A percentile compares a stretch with the other conserved stretches of the same genome.
phyloP scores from a whole-genome alignment of 2,888 invertebrate genomes.

The Apoda limacodes region DNA sequence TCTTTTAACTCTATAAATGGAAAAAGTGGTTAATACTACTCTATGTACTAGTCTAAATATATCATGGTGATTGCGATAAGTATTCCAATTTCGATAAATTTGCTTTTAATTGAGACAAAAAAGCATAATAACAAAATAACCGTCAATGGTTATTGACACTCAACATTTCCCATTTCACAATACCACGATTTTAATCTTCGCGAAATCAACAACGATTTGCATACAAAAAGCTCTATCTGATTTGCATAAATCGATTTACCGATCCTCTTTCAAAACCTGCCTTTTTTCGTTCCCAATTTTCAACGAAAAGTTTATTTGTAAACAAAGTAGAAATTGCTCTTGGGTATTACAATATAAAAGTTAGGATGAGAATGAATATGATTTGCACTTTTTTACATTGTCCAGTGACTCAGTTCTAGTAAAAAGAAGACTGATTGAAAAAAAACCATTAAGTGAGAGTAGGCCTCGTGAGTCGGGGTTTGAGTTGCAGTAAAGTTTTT shows the following conservation, averaged over 20 bases:
- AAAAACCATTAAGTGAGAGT: no score
- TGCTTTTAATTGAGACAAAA: no score
- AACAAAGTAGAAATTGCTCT: conserved; percentile 64
- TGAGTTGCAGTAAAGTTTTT: no score
- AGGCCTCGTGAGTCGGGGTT: no score
- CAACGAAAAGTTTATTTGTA: conserved; percentile 64
- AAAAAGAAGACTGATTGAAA: no score
- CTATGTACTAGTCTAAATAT: no score
- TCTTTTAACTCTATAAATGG: no score
- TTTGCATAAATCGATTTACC: conserved; percentile 68
- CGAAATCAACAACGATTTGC: conserved; percentile 65
- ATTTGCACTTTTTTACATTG: conserved; percentile 32
- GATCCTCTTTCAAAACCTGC: conserved; percentile 58
- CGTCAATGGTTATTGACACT: no score
- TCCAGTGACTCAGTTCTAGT: not conserved
- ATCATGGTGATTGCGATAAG: no score
- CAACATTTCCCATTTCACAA: conserved; percentile 55
- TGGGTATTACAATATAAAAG: conserved; percentile 63
- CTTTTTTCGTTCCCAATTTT: conserved; percentile 63
- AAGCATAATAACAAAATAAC: no score
- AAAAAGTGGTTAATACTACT: no score
- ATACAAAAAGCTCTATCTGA: conserved; percentile 66
- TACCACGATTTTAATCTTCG: conserved; percentile 62
- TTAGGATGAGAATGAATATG: conserved; percentile 46
- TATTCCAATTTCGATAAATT: no score